A percentile compares a stretch with the other conserved stretches of the same genome.
Conservation (phyloP, 1,140 invertebrate species). For the Drosophila ohnishii region DNA sequence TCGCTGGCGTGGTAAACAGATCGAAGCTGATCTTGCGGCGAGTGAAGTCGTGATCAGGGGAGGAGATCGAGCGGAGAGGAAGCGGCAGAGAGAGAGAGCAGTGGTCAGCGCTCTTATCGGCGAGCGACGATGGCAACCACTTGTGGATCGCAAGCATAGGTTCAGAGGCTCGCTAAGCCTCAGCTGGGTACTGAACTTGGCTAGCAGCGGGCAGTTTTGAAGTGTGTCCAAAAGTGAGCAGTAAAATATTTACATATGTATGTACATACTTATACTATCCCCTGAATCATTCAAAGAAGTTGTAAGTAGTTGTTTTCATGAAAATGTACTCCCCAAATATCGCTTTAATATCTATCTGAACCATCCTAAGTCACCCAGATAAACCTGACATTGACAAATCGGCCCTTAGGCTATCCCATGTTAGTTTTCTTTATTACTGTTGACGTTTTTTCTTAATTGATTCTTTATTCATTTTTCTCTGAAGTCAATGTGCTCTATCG, state of each 20-base stretch:
- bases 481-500: too few relatives aligned
- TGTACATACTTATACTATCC: not conserved
- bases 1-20: constrained; percentile 65
- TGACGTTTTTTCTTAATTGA: too few relatives aligned
- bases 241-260: not conserved
- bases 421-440: not conserved
- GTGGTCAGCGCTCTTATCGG: constrained; percentile 11
- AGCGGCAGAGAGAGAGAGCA: not conserved
- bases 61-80: not conserved
- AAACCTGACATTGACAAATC: not conserved
- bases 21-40: constrained; percentile 16
- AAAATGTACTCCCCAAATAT: too few relatives aligned
- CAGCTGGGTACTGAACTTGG: not conserved
- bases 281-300: not conserved
- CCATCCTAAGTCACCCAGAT: not conserved
- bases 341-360: not conserved
- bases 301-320: not conserved
- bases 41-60: not conserved
- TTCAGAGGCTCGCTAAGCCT: constrained; percentile 31
- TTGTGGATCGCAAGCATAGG: constrained; percentile 61
- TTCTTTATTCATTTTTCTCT: too few relatives aligned
- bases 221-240: constrained; percentile 4
- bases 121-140: constrained; percentile 12
- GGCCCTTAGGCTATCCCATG: not conserved
- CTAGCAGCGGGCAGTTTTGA: not conserved